Percentiles rank a stretch among this genome's conserved stretches.
Conservation (phyloP, 2,113 vertebrate genomes). For the Sclerurus mexicanus region DNA sequence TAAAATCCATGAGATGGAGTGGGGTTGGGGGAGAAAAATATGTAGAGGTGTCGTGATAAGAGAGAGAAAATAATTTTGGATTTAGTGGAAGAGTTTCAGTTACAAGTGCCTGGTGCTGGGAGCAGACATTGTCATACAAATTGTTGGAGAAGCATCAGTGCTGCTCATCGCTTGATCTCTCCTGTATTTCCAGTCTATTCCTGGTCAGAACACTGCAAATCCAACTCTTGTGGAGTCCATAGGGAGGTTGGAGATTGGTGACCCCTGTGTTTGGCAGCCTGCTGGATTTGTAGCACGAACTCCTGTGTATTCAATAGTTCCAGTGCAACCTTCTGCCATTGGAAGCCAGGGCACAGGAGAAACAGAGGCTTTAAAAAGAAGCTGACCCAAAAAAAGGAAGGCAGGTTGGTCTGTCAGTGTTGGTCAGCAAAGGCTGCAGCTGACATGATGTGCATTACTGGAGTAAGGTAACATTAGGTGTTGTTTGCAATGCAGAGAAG, state of each 20-base stretch:
- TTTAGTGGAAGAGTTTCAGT: neutral
- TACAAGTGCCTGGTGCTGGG: neutral
- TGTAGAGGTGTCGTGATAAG: neutral
- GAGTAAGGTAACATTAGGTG: neutral
- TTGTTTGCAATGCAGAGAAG: neutral
- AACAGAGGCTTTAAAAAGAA: neutral
- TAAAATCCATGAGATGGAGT: too few species aligned
- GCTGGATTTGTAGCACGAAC: neutral
- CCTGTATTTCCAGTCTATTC: neutral
- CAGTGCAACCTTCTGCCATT: neutral
- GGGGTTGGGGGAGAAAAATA: neutral
- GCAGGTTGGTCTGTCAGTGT: neutral
- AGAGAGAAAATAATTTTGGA: neutral
- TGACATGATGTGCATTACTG: neutral
- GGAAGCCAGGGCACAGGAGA: neutral
- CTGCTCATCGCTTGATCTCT: accelerated
- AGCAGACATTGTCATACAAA: neutral
- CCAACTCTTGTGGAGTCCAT: neutral
- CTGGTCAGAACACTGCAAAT: neutral
- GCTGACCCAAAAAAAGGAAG: neutral
- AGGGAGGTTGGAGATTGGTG: neutral
- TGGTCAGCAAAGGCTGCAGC: neutral
- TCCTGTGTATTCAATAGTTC: neutral
- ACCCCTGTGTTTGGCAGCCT: neutral
- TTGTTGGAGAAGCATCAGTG: neutral